Evolutionary conservation across 1,140 invertebrate genomes (phyloP).

Genomic region (Brachionus asplanchnoidis): DNA sequence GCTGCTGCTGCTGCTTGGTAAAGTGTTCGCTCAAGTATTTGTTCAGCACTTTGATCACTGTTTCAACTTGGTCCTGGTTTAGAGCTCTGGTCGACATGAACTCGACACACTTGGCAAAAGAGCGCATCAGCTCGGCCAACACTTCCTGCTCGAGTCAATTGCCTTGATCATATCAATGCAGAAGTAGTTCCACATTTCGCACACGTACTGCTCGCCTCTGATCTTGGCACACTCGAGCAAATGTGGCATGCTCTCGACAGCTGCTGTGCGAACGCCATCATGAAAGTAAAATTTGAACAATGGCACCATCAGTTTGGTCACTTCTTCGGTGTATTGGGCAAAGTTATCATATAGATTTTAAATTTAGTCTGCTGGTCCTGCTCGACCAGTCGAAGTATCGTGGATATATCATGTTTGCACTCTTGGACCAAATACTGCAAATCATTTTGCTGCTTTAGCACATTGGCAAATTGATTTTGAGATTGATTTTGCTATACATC

Average conservation of each 20-base stretch:
- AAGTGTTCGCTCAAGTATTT: constrained; percentile 87
- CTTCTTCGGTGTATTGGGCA: constrained; percentile 85
- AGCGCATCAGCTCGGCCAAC: constrained; percentile 76
- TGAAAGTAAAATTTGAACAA: constrained; percentile 99
- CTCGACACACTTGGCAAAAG: constrained; percentile 83
- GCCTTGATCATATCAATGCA: constrained; percentile 84
- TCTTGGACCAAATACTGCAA: neutral
- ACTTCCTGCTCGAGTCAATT: constrained; percentile 86
- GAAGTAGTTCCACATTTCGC: constrained; percentile 86
- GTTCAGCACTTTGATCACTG: constrained; percentile 77
- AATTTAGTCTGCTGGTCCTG: constrained; percentile 16
- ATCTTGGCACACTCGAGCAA: constrained; percentile 85
- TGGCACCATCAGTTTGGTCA: constrained; percentile 83
- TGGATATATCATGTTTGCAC: constrained; percentile 20
- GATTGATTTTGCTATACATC: constrained; percentile 53
- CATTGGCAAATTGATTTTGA: constrained; percentile 20
- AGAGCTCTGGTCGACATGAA: constrained; percentile 80
- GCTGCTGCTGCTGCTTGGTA: constrained; percentile 67
- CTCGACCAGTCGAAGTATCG: constrained; percentile 24
- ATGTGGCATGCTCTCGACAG: constrained; percentile 88
- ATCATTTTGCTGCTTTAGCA: constrained; percentile 27
- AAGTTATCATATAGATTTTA: too few relatives aligned
- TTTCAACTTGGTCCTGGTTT: constrained; percentile 68
- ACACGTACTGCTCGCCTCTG: constrained; percentile 67
- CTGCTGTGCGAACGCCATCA: constrained; percentile 68